Evolutionary conservation across 2,113 vertebrate species (phyloP).

Genomic region (Nannospalax galili): DNA sequence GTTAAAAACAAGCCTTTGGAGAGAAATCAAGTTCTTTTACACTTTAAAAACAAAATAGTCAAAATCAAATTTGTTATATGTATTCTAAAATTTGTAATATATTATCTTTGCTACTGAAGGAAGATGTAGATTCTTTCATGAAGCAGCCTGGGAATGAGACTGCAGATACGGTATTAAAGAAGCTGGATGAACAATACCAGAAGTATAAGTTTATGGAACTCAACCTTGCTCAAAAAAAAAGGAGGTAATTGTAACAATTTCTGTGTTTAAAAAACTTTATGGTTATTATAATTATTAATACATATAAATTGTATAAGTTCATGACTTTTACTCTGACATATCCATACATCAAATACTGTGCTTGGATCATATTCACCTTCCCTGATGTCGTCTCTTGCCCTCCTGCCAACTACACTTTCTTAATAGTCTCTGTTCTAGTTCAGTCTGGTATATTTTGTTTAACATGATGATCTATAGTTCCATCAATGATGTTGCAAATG

Average conservation of each 20-base stretch:
- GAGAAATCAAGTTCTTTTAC: constrained; percentile 30
- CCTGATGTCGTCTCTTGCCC: background rate
- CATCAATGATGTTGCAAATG: background rate
- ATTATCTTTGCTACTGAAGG: constrained; percentile 86
- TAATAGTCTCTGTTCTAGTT: background rate
- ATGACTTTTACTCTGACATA: background rate
- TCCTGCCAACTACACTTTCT: background rate
- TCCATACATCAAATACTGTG: background rate
- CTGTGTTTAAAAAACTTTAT: background rate
- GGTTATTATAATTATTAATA: constrained; percentile 10
- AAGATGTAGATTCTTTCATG: constrained; percentile 99
- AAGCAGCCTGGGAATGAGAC: constrained; percentile 97
- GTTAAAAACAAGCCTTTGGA: constrained; percentile 55
- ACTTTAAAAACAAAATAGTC: constrained; percentile 43
- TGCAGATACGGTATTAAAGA: constrained; percentile 94
- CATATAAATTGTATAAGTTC: background rate
- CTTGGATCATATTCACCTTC: background rate
- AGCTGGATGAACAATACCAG: constrained; percentile 97
- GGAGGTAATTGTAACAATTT: constrained; percentile 88
- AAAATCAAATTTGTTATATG: constrained; percentile 29
- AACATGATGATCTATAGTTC: background rate
- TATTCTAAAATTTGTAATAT: constrained; percentile 47
- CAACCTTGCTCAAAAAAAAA: constrained; percentile 98
- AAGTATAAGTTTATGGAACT: constrained; percentile 99
- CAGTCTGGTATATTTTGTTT: background rate